Percentiles rank a stretch among this genome's conserved stretches.
These are phyloP conservation scores for Rhineura floridana DNA, from an alignment of 2,113 vertebrate species.

Conservation along the genomic window DNA sequence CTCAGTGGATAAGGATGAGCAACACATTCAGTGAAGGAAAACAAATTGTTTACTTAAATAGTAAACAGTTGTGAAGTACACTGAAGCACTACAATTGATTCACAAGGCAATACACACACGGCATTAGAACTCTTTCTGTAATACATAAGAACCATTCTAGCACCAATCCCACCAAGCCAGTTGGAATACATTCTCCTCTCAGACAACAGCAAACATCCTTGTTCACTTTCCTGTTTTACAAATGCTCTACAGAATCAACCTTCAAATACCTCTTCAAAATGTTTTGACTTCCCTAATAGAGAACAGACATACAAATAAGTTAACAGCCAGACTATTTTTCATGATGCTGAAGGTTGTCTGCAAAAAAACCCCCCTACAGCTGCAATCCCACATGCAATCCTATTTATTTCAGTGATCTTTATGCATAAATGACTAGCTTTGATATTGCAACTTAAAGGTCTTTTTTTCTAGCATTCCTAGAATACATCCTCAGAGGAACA, in stretches of 20 bases:
- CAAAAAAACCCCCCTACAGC: background rate
- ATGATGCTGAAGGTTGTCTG: background rate
- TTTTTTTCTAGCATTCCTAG: background rate
- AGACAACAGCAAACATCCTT: background rate
- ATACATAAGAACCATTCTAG: background rate
- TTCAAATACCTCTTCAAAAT: background rate
- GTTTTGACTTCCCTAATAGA: background rate
- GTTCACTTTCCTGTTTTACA: background rate
- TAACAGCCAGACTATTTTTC: background rate
- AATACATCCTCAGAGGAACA: background rate
- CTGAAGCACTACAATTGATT: too few relatives aligned
- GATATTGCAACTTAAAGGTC: background rate
- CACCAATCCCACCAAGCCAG: background rate
- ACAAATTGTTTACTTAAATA: background rate
- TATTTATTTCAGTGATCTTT: background rate
- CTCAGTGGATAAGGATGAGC: background rate
- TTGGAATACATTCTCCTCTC: background rate
- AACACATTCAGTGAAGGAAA: background rate
- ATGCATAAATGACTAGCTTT: too few relatives aligned
- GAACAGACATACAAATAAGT: background rate
- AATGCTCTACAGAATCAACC: background rate
- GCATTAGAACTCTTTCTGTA: background rate
- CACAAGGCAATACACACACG: too few relatives aligned
- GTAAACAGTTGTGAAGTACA: background rate
- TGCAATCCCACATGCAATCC: background rate